Base-by-base conservation (phyloP, 92 coral and sea anemone genomes). In the Parazoanthus swiftii region DNA sequence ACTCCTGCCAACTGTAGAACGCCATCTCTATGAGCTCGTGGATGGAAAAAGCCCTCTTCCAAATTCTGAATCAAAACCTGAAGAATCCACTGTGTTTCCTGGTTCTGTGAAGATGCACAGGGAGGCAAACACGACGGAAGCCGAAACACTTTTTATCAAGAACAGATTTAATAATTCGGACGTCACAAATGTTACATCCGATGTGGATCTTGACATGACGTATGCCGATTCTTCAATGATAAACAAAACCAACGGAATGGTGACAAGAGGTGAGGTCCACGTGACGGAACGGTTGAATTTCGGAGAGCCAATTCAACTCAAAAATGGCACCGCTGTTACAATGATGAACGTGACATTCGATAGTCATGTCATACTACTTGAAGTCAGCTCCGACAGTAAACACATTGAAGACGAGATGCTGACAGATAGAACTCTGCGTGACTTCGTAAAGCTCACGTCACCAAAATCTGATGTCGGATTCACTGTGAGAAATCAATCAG, bases 61-160 rank as follows among this genome's bases (percentile, higher is more conserved):
- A 26, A 4, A 63, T 21, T 63, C 70, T 63, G 70, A 21, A 20
- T 23, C 70, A 9, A 63, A 6, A 18, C 26, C 70, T 63, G 93
- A 91, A 67, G 21, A 68, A 0, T 88, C 93, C 13, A 78, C 76
- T 16, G 35, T 82, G 56, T 26, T 82, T 50, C 93, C 93, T 21
- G 91, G 93, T n/a, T 43, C 86, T n/a, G 90, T 90, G 29, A 80
- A 70, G 36, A 90, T 90, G 93, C 93, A 90, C 88, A 77, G 91
- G 63, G 44, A 90, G 29, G 93, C 93, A 23, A 48, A 82, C 74
- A 91, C 93, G 8, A 20, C 66, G 25, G 82, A 91, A 73, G 59
- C 7, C 14, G 85, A 51, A 23, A 8, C n/a, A 26, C 50, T 91
- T 16, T 77, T 88, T 8, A 81, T 91, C 50, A 82, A 88, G 15